A percentile compares a stretch with the other conserved stretches of the same genome.
Evolutionary conservation across 2,797 vertebrate species (phyloP).

Genomic region (Strix occidentalis): DNA sequence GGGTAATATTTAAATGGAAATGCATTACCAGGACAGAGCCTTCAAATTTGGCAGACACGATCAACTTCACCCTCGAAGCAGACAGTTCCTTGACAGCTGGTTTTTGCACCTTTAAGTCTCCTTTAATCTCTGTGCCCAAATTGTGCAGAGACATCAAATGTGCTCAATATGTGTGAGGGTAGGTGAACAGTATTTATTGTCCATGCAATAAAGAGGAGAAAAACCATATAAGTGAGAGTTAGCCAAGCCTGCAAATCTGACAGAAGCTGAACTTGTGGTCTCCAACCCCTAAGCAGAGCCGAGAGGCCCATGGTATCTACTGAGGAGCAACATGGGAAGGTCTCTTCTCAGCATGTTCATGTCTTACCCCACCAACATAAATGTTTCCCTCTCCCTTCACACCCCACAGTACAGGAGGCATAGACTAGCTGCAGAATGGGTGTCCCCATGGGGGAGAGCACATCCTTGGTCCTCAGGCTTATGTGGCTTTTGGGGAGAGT

Average conservation of each 20-base stretch:
- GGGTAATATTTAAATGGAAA: background rate
- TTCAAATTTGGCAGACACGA: background rate
- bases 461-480: background rate
- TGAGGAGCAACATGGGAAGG: background rate
- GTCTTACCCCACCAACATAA: background rate
- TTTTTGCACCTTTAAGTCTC: background rate
- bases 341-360: background rate
- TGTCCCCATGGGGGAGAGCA: background rate
- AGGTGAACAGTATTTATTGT: background rate
- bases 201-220: background rate
- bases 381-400: background rate
- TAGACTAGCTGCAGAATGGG: background rate
- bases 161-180: background rate
- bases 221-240: background rate
- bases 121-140: background rate
- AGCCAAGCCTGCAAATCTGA: background rate
- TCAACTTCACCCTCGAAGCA: background rate
- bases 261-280: background rate
- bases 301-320: accelerated
- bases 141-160: background rate
- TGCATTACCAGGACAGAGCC: background rate
- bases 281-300: background rate
- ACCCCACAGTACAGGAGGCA: accelerated
- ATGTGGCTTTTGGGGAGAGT: background rate
- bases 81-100: background rate